Percentiles rank a stretch among this genome's conserved stretches.
Evolutionary conservation across 2,888 invertebrate species (phyloP).

Genomic region (Bugulina stolonifera): DNA sequence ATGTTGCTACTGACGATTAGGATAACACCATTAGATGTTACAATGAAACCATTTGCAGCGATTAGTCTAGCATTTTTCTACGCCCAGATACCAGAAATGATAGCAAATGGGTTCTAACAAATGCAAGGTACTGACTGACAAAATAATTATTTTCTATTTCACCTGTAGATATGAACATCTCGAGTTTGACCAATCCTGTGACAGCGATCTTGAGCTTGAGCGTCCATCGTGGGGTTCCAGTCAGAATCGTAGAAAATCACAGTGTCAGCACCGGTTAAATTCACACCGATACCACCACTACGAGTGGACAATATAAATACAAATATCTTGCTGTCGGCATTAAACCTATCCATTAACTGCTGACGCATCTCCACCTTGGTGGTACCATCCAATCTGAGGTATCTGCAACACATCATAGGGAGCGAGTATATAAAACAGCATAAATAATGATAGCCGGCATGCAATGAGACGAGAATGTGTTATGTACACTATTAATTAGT

Average conservation of each 20-base stretch:
- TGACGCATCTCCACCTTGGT: conserved; percentile 91
- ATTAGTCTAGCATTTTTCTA: neutral
- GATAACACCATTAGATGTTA: too few species aligned
- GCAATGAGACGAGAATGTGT: too few species aligned
- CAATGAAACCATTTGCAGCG: too few species aligned
- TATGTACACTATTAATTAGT: too few species aligned
- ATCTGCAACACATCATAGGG: too few species aligned
- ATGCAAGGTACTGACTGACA: neutral
- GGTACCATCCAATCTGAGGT: conserved; percentile 78
- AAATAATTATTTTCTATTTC: conserved; percentile 28
- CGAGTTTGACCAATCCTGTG: conserved; percentile 98
- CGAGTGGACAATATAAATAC: conserved; percentile 95
- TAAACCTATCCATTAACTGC: conserved; percentile 92
- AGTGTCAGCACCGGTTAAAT: conserved; percentile 96
- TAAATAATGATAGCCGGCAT: too few species aligned
- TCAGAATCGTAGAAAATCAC: conserved; percentile 99
- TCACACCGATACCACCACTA: conserved; percentile 94
- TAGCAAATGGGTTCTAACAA: neutral
- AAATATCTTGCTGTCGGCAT: conserved; percentile 88
- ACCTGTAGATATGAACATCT: conserved; percentile 93
- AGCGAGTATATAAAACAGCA: too few species aligned
- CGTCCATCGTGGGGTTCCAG: conserved; percentile 99
- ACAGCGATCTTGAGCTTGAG: conserved; percentile 69
- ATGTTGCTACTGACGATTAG: too few species aligned
- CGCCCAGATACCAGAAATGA: neutral